Conservation (phyloP, 2,888 invertebrate species). For the Drosophila mettleri region DNA sequence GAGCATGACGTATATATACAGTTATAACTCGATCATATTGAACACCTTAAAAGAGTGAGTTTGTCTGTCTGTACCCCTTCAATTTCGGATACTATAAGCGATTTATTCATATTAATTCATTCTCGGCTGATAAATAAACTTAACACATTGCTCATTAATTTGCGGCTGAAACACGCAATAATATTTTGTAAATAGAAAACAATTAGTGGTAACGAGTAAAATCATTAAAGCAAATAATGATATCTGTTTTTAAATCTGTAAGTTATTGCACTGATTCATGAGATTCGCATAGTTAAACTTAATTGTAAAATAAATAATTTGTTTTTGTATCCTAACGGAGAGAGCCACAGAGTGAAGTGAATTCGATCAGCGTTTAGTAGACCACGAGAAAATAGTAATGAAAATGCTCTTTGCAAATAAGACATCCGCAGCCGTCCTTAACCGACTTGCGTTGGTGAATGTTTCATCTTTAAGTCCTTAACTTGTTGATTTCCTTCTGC, state of each 20-base stretch:
- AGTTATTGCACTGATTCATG: neutral
- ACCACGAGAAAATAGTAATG: neutral
- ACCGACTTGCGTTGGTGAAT: neutral
- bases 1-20: slow-evolving; percentile 17
- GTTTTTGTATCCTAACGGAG: too few relatives aligned
- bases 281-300: neutral
- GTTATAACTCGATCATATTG: neutral
- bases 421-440: neutral
- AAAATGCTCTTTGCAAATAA: neutral
- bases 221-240: neutral
- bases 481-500: neutral
- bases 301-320: neutral
- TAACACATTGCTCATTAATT: neutral
- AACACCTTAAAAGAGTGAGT: neutral
- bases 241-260: too few relatives aligned
- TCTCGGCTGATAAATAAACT: too few relatives aligned
- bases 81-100: neutral
- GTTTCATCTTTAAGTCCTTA: neutral
- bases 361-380: neutral
- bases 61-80: neutral
- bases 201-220: too few relatives aligned
- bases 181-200: too few relatives aligned
- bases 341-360: neutral
- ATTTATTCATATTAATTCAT: too few relatives aligned
- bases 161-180: neutral